Percentiles rank a stretch among this genome's conserved stretches.
These are phyloP conservation scores for Abrostola triplasia DNA, from an alignment of 2,888 invertebrate species.

Conservation along the genomic window DNA sequence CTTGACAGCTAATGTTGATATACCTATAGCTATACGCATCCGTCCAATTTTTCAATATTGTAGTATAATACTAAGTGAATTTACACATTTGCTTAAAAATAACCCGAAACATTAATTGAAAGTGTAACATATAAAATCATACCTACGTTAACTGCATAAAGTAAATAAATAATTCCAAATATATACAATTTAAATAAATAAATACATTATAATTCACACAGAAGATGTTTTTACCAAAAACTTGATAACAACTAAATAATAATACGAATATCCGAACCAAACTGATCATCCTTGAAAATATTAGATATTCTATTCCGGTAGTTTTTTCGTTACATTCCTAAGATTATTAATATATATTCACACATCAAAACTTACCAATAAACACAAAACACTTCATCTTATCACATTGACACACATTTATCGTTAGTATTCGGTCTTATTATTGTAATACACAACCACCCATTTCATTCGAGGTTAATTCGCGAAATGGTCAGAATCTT, in stretches of 20 bases:
- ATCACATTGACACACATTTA: constrained; percentile 17
- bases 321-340: background rate
- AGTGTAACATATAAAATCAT: too few species aligned
- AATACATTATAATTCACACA: too few species aligned
- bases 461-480: constrained; percentile 37
- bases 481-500: constrained; percentile 39
- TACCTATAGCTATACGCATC: too few species aligned
- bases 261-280: background rate
- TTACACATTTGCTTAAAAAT: too few species aligned
- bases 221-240: background rate
- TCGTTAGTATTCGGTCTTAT: constrained; percentile 8
- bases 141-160: too few species aligned
- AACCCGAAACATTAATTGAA: too few species aligned
- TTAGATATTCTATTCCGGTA: constrained; percentile 9
- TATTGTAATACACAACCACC: constrained; percentile 33
- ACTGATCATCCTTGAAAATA: constrained; percentile 20
- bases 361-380: constrained; percentile 38
- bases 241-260: constrained; percentile 6
- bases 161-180: too few species aligned
- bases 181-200: too few species aligned
- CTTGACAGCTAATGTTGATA: too few species aligned
- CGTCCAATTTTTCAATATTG: too few species aligned
- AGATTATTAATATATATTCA: background rate
- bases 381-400: constrained; percentile 35
- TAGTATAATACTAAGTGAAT: too few species aligned